Percentiles rank a stretch among this genome's conserved stretches.
Conservation (phyloP, 2,888 invertebrate species). For the Gymnoscelis rufifasciata region DNA sequence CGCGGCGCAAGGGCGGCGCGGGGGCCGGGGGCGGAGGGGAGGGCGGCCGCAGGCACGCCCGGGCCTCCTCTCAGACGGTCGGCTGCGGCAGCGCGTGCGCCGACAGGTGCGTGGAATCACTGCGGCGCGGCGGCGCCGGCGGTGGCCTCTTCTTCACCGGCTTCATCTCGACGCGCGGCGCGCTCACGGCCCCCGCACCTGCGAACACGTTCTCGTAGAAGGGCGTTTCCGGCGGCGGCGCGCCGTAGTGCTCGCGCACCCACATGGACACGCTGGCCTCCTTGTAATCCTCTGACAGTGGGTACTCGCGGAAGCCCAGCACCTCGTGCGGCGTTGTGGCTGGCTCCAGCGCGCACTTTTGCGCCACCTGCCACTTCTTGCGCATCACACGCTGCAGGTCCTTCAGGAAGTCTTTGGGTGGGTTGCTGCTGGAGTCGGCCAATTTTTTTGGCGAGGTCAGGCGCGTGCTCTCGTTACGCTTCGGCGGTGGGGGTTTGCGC, state of each 20-base stretch:
- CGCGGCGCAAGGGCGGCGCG: neutral
- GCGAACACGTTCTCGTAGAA: constrained; percentile 86
- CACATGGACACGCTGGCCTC: constrained; percentile 93
- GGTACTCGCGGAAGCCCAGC: constrained; percentile 91
- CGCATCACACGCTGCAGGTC: constrained; percentile 95
- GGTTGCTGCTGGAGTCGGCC: constrained; percentile 84
- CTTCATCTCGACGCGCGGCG: constrained; percentile 55
- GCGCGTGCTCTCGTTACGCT: constrained; percentile 85
- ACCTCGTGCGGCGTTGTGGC: constrained; percentile 95
- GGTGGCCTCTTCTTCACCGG: constrained; percentile 86
- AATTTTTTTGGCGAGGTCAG: constrained; percentile 88
- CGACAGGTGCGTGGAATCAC: constrained; percentile 80
- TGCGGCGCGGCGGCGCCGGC: constrained; percentile 93
- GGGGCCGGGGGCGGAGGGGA: neutral
- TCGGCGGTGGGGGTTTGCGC: constrained; percentile 85
- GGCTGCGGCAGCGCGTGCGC: constrained; percentile 54
- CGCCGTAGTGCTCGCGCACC: constrained; percentile 92
- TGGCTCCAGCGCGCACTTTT: constrained; percentile 92
- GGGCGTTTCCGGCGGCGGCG: constrained; percentile 79
- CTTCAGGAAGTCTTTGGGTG: constrained; percentile 89
- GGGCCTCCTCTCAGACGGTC: constrained; percentile 43
- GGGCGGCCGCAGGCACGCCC: constrained; percentile 25
- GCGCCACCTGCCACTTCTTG: constrained; percentile 95
- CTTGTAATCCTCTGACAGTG: constrained; percentile 84
- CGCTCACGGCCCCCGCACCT: constrained; percentile 42